phyloP scores from a whole-genome alignment of 2,113 vertebrate species.

The Dunckerocampus dactyliophorus region DNA sequence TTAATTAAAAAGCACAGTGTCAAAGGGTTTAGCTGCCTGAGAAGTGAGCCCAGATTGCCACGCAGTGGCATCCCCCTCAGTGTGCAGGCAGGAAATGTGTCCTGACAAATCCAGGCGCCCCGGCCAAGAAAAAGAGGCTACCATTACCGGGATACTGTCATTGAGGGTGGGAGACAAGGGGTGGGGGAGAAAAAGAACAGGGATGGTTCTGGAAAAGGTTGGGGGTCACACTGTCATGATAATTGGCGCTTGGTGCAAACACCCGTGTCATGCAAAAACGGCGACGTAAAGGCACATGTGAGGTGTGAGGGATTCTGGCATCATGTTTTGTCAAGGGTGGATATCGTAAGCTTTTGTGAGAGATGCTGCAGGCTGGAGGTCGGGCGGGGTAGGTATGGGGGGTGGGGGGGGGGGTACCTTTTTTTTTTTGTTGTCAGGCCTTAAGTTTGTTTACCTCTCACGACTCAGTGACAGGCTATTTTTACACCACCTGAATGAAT shows the following conservation, averaged over 20 bases:
- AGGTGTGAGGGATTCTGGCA: slow-evolving; percentile 50
- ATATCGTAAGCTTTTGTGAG: slow-evolving; percentile 59
- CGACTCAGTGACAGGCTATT: slow-evolving; percentile 54
- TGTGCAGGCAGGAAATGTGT: slow-evolving; percentile 93
- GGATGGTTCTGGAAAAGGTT: slow-evolving; percentile 40
- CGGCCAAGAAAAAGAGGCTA: slow-evolving; percentile 72
- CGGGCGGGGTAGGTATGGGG: neutral
- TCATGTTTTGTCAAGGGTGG: slow-evolving; percentile 53
- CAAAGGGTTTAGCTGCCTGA: slow-evolving; percentile 99
- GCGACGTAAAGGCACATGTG: slow-evolving; percentile 39
- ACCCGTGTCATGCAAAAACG: slow-evolving; percentile 33
- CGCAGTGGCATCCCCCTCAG: slow-evolving; percentile 87
- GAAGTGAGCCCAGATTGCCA: slow-evolving; percentile 99
- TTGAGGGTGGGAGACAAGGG: slow-evolving; percentile 34
- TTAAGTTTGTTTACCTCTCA: slow-evolving; percentile 66
- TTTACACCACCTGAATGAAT: slow-evolving; percentile 46
- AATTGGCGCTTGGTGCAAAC: slow-evolving; percentile 61
- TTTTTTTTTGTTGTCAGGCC: slow-evolving; percentile 23
- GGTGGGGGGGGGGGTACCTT: no score
- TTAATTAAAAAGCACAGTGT: slow-evolving; percentile 99
- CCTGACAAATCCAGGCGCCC: slow-evolving; percentile 80
- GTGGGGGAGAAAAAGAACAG: slow-evolving; percentile 29
- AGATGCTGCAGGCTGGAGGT: slow-evolving; percentile 43
- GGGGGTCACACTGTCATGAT: slow-evolving; percentile 69
- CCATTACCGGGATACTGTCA: slow-evolving; percentile 68